Base-by-base conservation (phyloP, 1,140 invertebrate species). In the Drosophila parabipectinata region DNA sequence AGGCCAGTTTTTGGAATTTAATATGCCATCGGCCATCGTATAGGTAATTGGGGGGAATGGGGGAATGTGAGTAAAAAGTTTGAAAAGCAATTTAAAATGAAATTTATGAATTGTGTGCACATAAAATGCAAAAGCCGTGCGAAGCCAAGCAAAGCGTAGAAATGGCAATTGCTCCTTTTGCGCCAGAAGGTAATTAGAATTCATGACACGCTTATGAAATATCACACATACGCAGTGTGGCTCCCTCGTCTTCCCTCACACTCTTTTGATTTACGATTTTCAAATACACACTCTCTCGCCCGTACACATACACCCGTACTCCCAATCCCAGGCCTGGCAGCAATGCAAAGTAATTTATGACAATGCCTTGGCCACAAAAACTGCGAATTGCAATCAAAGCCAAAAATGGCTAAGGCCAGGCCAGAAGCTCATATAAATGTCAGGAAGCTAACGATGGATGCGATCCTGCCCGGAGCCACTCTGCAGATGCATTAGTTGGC, bases 191-290 rank as follows among this genome's bases (percentile, higher is more conserved):
- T 87, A 87, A 87, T 87, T 87, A 87, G 82, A 87, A 87, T 87
- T 87, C 82, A 87, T 82, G 82, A 87, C 82, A 87, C 82, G 83
- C 72, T 81, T 79, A 76, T 87, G 83, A 87, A 87, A 87, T 87
- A 87, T 87, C 83, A 87, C 83, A 88, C 82, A 87, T 87, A 87
- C 83, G 83, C 79, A 88, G 74, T 68, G 83, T 87, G 78, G 56
- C 59, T 15, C 2, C 14, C 28, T 26, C 21, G 9, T 24, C 12
- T 24, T n/a, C 48, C 10, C 63, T 18, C 41, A 32, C 32, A 28
- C 63, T 24, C 51, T 14, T 41, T 79, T 87, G 82, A 87, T 87
- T 87, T 87, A 87, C 82, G 82, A 88, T 87, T 87, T 88, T 75
- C 66, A 82, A 72, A 88, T 88, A 78, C 53, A 72, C 69, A 63